These are phyloP conservation scores for Napeogenes sylphis DNA, from an alignment of 2,888 invertebrate genomes.

Conservation along the genomic window DNA sequence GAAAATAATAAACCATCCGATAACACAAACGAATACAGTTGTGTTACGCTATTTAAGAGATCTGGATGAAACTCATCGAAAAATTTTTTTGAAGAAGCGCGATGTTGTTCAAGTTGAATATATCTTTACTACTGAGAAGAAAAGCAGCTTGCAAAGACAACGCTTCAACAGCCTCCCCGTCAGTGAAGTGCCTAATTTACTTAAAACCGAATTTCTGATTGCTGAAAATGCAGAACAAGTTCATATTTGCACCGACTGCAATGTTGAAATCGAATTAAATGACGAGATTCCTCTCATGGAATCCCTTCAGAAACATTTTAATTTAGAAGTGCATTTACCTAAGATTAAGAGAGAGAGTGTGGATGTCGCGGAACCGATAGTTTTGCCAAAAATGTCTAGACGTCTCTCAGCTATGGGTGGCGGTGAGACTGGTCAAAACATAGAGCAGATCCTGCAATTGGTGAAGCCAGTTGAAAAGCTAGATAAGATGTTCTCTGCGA, in stretches of 20 bases:
- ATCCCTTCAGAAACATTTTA: slow-evolving; percentile 67
- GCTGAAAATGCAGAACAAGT: slow-evolving; percentile 62
- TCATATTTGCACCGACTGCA: slow-evolving; percentile 69
- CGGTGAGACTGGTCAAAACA: slow-evolving; percentile 52
- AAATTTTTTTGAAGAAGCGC: slow-evolving; percentile 55
- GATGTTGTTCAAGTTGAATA: slow-evolving; percentile 68
- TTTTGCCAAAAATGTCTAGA: slow-evolving; percentile 67
- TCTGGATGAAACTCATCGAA: slow-evolving; percentile 56
- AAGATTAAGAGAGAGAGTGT: slow-evolving; percentile 66
- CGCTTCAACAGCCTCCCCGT: slow-evolving; percentile 70
- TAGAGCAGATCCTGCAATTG: slow-evolving; percentile 51
- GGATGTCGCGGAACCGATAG: slow-evolving; percentile 65
- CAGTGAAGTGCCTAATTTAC: slow-evolving; percentile 65
- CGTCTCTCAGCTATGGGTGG: slow-evolving; percentile 61
- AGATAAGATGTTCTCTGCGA: slow-evolving; percentile 54
- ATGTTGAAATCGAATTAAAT: slow-evolving; percentile 64
- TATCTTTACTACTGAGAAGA: slow-evolving; percentile 70
- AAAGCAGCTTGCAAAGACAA: slow-evolving; percentile 64
- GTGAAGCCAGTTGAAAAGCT: slow-evolving; percentile 57
- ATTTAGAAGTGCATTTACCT: slow-evolving; percentile 58
- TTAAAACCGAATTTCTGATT: slow-evolving; percentile 59
- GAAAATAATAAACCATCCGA: slow-evolving; percentile 56
- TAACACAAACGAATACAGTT: slow-evolving; percentile 49
- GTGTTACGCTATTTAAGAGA: slow-evolving; percentile 52
- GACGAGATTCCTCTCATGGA: slow-evolving; percentile 70